Percentiles rank a stretch among this genome's conserved stretches.
These are phyloP conservation scores for Phaedon cochleariae DNA, from an alignment of 2,888 invertebrate species.

Conservation along the genomic window DNA sequence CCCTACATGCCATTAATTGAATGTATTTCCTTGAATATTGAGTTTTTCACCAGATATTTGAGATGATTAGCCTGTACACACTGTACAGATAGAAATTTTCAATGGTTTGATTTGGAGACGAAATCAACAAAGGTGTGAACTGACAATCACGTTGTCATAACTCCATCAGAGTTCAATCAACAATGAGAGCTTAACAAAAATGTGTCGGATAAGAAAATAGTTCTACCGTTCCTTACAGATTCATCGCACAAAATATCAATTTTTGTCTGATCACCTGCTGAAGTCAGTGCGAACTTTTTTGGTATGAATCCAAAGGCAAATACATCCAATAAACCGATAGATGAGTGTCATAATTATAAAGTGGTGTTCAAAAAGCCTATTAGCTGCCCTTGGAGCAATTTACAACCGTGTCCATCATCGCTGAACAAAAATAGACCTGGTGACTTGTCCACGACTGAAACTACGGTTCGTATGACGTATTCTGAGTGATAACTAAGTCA, in stretches of 20 bases:
- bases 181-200: neutral
- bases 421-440: conserved; percentile 47
- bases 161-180: neutral
- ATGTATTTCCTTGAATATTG: no score
- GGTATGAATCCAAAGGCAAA: neutral
- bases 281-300: neutral
- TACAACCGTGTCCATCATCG: conserved; percentile 50
- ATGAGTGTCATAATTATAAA: conserved; percentile 11
- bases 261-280: neutral
- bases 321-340: neutral
- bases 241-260: neutral
- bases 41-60: no score
- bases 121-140: neutral
- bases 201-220: neutral
- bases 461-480: conserved; percentile 28
- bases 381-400: conserved; percentile 50
- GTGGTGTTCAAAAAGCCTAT: conserved; percentile 47
- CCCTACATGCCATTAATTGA: no score
- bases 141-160: neutral
- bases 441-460: conserved; percentile 26
- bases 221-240: neutral
- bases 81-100: no score
- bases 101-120: no score
- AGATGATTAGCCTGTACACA: no score
- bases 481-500: neutral